Conservation (phyloP, 1,140 invertebrate species). For the Atopsyche davidsoni region DNA sequence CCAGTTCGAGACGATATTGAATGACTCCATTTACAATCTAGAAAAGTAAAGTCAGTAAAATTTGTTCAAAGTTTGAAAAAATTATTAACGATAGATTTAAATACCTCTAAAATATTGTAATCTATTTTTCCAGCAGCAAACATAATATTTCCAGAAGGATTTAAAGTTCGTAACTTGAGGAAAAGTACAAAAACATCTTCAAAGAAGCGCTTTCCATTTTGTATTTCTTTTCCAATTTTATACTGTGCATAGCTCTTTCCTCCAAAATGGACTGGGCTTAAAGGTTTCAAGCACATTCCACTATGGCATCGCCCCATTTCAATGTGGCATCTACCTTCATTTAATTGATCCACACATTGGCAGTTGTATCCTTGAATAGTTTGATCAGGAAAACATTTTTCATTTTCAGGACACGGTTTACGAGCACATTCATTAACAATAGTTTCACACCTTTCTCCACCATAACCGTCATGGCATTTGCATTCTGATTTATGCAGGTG, state of each 20-base stretch:
- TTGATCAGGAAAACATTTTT: slow-evolving; percentile 67
- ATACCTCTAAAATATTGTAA: slow-evolving; percentile 75
- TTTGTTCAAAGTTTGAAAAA: too few relatives aligned
- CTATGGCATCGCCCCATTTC: slow-evolving; percentile 60
- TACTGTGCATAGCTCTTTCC: slow-evolving; percentile 83
- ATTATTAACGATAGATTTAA: background rate
- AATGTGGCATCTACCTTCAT: slow-evolving; percentile 60
- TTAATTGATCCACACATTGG: slow-evolving; percentile 68
- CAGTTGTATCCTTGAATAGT: slow-evolving; percentile 68
- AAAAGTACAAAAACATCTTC: slow-evolving; percentile 71
- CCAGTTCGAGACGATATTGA: slow-evolving; percentile 80
- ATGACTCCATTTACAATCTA: slow-evolving; percentile 66
- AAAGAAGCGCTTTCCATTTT: slow-evolving; percentile 49
- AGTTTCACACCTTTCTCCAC: slow-evolving; percentile 58
- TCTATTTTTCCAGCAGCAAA: slow-evolving; percentile 77
- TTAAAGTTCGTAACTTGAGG: slow-evolving; percentile 70
- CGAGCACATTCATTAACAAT: slow-evolving; percentile 73
- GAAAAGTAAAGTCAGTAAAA: too few relatives aligned
- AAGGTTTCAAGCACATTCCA: slow-evolving; percentile 58
- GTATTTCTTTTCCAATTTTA: slow-evolving; percentile 56
- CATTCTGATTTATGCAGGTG: slow-evolving; percentile 73
- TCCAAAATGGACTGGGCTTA: slow-evolving; percentile 72
- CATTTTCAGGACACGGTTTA: slow-evolving; percentile 64
- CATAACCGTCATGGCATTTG: slow-evolving; percentile 72
- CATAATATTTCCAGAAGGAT: slow-evolving; percentile 73